Conservation (phyloP, 1,140 invertebrate genomes). For the Drosophila teissieri region DNA sequence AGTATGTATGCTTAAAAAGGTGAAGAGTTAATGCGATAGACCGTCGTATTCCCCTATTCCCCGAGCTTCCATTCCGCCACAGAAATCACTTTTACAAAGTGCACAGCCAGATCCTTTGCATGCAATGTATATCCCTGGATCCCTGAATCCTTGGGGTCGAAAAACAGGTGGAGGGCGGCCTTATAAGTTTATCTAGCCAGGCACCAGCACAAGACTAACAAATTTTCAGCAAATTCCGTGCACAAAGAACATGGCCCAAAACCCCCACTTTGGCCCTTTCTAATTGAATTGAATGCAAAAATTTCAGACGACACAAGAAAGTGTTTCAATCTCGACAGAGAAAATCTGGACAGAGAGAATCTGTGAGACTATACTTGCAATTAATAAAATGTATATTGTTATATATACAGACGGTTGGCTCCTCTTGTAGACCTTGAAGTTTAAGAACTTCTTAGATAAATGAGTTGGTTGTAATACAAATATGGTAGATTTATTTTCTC, state of each 20-base stretch:
- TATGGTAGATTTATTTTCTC: background rate
- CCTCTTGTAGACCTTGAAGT: too few species aligned
- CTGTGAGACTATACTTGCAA: background rate
- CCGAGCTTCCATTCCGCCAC: slow-evolving; percentile 38
- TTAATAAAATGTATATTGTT: background rate
- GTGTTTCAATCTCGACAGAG: slow-evolving; percentile 2
- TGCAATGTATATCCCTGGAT: slow-evolving; percentile 45
- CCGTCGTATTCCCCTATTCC: slow-evolving; percentile 63
- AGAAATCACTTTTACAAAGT: slow-evolving; percentile 78
- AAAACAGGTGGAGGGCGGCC: background rate
- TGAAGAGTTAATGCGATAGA: slow-evolving; percentile 70
- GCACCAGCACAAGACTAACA: slow-evolving; percentile 75
- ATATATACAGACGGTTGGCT: background rate
- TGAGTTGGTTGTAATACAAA: too few species aligned
- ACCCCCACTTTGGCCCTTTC: slow-evolving; percentile 9
- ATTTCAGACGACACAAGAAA: slow-evolving; percentile 50
- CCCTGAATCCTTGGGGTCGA: slow-evolving; percentile 19
- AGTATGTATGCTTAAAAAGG: slow-evolving; percentile 39
- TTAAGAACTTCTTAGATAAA: too few species aligned
- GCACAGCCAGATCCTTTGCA: slow-evolving; percentile 48
- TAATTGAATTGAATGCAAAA: slow-evolving; percentile 81
- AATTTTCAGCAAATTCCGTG: slow-evolving; percentile 81
- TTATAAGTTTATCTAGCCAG: slow-evolving; percentile 64
- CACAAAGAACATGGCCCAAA: slow-evolving; percentile 65
- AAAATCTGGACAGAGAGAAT: background rate